These are phyloP conservation scores for Antechinus stuartii DNA, from an alignment of 2,113 vertebrate species.

Conservation along the genomic window DNA sequence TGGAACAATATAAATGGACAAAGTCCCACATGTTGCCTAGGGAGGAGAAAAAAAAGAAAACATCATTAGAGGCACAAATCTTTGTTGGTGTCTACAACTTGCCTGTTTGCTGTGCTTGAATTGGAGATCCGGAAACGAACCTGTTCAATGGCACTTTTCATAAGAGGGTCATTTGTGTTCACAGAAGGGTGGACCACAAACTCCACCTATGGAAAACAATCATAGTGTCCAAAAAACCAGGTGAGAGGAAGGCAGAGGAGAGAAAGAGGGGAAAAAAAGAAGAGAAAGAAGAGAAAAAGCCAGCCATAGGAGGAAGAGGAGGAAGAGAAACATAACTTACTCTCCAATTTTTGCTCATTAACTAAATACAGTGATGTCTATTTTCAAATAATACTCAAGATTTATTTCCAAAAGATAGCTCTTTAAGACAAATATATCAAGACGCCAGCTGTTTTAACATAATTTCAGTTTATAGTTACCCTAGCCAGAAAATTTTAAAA, in stretches of 20 bases:
- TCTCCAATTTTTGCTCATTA: background rate
- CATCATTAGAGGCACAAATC: accelerated
- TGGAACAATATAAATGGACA: background rate
- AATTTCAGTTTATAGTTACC: background rate
- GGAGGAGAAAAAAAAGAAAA: accelerated
- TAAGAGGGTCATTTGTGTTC: constrained; percentile 89
- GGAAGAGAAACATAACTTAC: background rate
- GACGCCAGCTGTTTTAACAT: accelerated
- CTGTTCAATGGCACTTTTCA: constrained; percentile 93
- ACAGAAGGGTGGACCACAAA: constrained; percentile 95
- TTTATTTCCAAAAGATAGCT: background rate
- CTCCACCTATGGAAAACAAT: constrained; percentile 87
- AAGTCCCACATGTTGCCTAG: accelerated
- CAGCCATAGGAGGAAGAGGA: background rate
- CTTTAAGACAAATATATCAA: background rate
- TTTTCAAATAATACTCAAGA: background rate
- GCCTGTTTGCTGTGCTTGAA: constrained; percentile 89
- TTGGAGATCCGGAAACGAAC: constrained; percentile 95
- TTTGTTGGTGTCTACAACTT: constrained; percentile 58
- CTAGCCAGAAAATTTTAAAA: background rate
- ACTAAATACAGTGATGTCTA: no score
- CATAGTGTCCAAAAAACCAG: background rate
- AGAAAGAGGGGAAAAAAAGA: background rate
- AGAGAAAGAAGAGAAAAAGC: background rate
- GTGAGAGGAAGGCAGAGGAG: background rate